Evolutionary conservation across 2,113 vertebrate species (phyloP), one percentile per base, ranked within the genome.

Genomic region (Hippocampus mohnikei): DNA sequence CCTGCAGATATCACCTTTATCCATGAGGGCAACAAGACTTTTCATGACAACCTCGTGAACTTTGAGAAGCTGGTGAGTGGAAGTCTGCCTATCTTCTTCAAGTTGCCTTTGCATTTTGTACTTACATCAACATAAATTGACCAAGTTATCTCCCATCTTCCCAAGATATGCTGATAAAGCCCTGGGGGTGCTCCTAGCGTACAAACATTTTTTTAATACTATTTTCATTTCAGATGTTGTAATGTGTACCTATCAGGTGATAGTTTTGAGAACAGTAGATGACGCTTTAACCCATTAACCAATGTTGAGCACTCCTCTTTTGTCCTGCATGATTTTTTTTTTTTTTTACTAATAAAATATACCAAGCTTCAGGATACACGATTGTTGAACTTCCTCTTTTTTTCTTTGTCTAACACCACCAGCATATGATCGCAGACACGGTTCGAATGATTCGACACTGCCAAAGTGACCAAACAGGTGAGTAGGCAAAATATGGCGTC

Each of bases 11-110:
- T 98, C 81, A 99, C 97, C 23, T 98, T 99, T 80, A 98, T 98
- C 86, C 96, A 99, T 3, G 97, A 99, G 91, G 97, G 97, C 88
- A 99, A 99, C 88, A 99, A 99, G 91, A 99, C 97, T 0, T 99
- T 99, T 90, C 93, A 98, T 81, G 96, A 98, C 91, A 98, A 98
- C 90, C 93, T 99, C 71, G 96, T 99, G 90, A 99, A 99, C 83
- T 99, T 98, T 91, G 96, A 99, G 91, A 98, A 99, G 80, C 93
- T 99, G 95, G 97, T 98, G 85, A 84, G 96, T 91, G n/a, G 41
- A 66, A 44, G 23, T 81, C 53, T 55, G 1, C 2, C 12, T n/a
- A 11, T 41, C 20, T n/a, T 61, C 55, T 6, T 15, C 23, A 58
- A 13, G 10, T 11, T 41, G n/a, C 55, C 55, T 25, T 23, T 25